phyloP scores from a whole-genome alignment of 2,797 vertebrate species.

The Neosalanx taihuensis region DNA sequence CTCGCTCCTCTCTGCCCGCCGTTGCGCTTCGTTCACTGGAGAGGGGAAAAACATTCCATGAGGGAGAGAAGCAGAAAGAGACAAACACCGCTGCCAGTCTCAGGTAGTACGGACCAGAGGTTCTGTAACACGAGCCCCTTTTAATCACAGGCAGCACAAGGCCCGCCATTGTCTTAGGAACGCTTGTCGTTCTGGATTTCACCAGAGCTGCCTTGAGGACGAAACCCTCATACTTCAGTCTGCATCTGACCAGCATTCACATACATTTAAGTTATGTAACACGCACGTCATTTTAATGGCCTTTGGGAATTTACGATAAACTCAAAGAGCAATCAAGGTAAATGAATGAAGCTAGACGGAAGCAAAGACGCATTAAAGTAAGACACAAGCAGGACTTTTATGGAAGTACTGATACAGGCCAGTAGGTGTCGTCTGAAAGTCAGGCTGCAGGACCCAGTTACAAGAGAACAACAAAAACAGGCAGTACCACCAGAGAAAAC shows the following conservation, averaged over 20 bases:
- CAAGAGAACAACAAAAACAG: not conserved
- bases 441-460: not conserved
- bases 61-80: constrained; percentile 38
- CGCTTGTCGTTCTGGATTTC: not conserved
- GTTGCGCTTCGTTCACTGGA: constrained; percentile 88
- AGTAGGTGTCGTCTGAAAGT: constrained; percentile 10
- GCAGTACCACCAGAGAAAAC: not conserved
- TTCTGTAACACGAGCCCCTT: constrained; percentile 36
- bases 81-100: constrained; percentile 39
- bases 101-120: constrained; percentile 40
- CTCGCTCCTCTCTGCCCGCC: constrained; percentile 87
- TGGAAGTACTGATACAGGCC: not conserved
- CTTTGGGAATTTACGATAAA: not conserved
- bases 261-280: constrained; percentile 25
- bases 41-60: constrained; percentile 47
- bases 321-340: not conserved
- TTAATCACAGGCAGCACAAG: constrained; percentile 48
- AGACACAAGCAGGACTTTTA: not conserved
- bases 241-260: not conserved
- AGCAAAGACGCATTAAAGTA: too few species aligned
- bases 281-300: not conserved
- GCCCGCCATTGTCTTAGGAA: constrained; percentile 39
- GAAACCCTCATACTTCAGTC: not conserved
- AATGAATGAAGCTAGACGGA: not conserved
- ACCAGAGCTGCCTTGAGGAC: constrained; percentile 36